phyloP scores from a whole-genome alignment of 2,797 vertebrate genomes.

The Yasuhikotakia modesta region DNA sequence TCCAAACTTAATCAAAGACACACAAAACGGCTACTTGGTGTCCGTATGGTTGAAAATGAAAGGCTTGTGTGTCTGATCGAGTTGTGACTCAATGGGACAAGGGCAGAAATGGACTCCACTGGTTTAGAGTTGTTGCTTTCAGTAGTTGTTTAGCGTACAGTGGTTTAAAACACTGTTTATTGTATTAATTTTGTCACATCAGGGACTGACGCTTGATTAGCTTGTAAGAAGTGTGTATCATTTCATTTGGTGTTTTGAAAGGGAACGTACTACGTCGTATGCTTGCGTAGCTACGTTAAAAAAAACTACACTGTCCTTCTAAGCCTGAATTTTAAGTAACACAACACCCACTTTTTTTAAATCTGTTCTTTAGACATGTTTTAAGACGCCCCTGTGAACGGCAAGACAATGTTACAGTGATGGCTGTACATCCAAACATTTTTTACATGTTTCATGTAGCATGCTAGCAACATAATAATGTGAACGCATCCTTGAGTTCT shows the following conservation, averaged over 20 bases:
- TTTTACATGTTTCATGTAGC: conserved; percentile 3
- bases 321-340: neutral
- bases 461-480: conserved; percentile 12
- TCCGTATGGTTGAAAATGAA: neutral
- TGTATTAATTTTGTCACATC: conserved; percentile 51
- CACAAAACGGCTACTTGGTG: neutral
- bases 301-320: neutral
- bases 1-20: neutral
- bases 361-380: conserved; percentile 7
- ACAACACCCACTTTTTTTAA: neutral
- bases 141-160: conserved; percentile 48
- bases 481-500: conserved; percentile 19
- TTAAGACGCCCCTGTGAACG: neutral
- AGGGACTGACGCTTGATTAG: conserved; percentile 61
- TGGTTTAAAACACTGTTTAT: conserved; percentile 50
- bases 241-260: conserved; percentile 38
- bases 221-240: conserved; percentile 6
- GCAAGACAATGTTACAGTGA: conserved; percentile 13
- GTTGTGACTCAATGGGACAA: neutral
- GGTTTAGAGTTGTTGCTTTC: conserved; percentile 32
- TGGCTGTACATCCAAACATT: conserved; percentile 6
- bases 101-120: neutral
- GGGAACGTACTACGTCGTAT: neutral
- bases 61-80: neutral
- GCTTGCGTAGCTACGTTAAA: conserved; percentile 6